phyloP scores from a whole-genome alignment of 53 echinoderm and acorn worm genomes.

The Antedon mediterranea region DNA sequence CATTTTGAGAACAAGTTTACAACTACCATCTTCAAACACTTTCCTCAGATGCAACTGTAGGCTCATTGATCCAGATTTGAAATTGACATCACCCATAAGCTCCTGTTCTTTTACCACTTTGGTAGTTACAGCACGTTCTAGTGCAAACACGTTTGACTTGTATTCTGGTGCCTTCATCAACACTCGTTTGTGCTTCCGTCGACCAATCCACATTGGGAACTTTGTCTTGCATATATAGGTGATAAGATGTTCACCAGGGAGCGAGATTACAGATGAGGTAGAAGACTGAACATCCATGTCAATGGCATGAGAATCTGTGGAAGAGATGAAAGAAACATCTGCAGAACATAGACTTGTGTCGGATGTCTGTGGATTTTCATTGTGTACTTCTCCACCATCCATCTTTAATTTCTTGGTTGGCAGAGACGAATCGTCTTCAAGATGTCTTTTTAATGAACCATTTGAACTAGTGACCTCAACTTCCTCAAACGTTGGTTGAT shows the following conservation, averaged over 20 bases:
- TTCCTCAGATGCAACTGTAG: slow-evolving; percentile 7
- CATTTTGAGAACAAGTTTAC: slow-evolving; percentile 16
- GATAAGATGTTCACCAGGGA: not conserved
- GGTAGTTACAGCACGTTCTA: slow-evolving; percentile 36
- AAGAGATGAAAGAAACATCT: not conserved
- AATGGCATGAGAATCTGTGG: not conserved
- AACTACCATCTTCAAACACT: not conserved
- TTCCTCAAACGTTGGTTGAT: not conserved
- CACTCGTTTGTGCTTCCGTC: slow-evolving; percentile 54
- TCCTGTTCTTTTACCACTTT: slow-evolving; percentile 18
- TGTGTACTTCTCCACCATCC: not conserved
- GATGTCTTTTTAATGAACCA: not conserved
- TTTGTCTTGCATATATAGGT: slow-evolving; percentile 17
- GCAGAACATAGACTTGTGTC: not conserved
- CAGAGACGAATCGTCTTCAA: not conserved
- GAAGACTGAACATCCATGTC: not conserved
- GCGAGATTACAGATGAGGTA: not conserved
- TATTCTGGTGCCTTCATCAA: not conserved
- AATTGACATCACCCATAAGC: not conserved
- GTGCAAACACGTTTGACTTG: not conserved
- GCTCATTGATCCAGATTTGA: not conserved
- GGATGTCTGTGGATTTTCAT: not conserved
- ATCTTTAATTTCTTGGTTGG: not conserved
- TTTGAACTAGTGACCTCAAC: not conserved
- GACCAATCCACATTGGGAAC: slow-evolving; percentile 68